Conservation (phyloP, 2,113 vertebrate genomes). For the Carettochelys insculpta region DNA sequence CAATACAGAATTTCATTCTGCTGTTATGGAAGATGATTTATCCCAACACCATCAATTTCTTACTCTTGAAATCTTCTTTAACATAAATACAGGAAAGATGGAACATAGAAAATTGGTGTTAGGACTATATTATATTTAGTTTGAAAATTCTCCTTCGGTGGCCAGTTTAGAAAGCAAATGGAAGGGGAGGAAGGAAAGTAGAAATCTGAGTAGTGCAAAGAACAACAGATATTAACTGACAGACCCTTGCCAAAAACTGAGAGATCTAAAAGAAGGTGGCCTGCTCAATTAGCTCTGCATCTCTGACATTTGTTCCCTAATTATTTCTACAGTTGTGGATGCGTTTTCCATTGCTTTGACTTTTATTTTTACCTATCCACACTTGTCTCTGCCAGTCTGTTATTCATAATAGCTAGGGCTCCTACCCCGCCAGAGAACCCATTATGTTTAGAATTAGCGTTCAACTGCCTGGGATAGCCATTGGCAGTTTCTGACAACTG, state of each 20-base stretch:
- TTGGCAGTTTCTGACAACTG: slow-evolving; percentile 92
- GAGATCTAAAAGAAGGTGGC: neutral
- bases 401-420: slow-evolving; percentile 96
- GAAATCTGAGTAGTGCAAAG: slow-evolving; percentile 2
- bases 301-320: neutral
- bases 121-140: slow-evolving; percentile 12
- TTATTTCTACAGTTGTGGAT: neutral
- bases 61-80: slow-evolving; percentile 19
- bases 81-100: neutral
- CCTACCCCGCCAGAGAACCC: slow-evolving; percentile 94
- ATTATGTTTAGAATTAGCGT: slow-evolving; percentile 78
- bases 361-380: slow-evolving; percentile 83
- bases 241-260: neutral
- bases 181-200: neutral
- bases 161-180: neutral
- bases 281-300: neutral
- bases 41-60: neutral
- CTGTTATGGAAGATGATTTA: neutral
- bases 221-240: neutral
- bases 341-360: neutral
- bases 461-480: slow-evolving; percentile 81
- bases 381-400: slow-evolving; percentile 93
- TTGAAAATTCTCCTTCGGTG: neutral
- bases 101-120: neutral
- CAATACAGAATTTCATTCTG: neutral